phyloP scores from a whole-genome alignment of 2,797 vertebrate genomes.

The Coccyzus lansbergi region DNA sequence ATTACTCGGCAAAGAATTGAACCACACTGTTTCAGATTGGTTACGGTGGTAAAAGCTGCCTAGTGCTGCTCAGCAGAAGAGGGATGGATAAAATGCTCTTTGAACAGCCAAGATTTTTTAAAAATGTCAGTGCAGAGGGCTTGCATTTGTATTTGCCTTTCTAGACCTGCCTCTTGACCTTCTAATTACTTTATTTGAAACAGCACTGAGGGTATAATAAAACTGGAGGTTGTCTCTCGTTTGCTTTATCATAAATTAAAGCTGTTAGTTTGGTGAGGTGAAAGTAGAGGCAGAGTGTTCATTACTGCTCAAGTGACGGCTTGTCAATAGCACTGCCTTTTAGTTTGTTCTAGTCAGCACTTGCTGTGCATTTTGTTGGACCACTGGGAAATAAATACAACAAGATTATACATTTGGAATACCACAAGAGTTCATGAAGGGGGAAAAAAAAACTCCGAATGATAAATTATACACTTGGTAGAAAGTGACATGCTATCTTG shows the following conservation, averaged over 20 bases:
- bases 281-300: conserved; percentile 85
- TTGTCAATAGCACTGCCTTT: conserved; percentile 89
- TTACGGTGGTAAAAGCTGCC: conserved; percentile 70
- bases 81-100: conserved; percentile 79
- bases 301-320: conserved; percentile 89
- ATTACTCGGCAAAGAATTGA: conserved; percentile 67
- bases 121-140: conserved; percentile 77
- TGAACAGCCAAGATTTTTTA: conserved; percentile 74
- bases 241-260: conserved; percentile 86
- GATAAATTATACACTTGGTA: conserved; percentile 93
- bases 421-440: conserved; percentile 86
- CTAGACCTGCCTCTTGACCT: conserved; percentile 83
- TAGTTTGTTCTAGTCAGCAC: conserved; percentile 92
- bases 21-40: conserved; percentile 76
- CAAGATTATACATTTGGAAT: conserved; percentile 93
- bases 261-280: conserved; percentile 82
- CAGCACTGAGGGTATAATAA: conserved; percentile 85
- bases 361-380: conserved; percentile 90
- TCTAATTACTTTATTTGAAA: conserved; percentile 88
- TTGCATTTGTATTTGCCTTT: conserved; percentile 81
- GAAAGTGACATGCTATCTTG: conserved; percentile 94
- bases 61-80: conserved; percentile 59
- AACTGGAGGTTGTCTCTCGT: conserved; percentile 82
- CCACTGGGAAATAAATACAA: conserved; percentile 94
- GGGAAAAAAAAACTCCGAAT: conserved; percentile 70